A percentile compares a stretch with the other conserved stretches of the same genome.
These are phyloP conservation scores for Mus spicilegus DNA, from an alignment of 2,113 vertebrate species.

Conservation along the genomic window DNA sequence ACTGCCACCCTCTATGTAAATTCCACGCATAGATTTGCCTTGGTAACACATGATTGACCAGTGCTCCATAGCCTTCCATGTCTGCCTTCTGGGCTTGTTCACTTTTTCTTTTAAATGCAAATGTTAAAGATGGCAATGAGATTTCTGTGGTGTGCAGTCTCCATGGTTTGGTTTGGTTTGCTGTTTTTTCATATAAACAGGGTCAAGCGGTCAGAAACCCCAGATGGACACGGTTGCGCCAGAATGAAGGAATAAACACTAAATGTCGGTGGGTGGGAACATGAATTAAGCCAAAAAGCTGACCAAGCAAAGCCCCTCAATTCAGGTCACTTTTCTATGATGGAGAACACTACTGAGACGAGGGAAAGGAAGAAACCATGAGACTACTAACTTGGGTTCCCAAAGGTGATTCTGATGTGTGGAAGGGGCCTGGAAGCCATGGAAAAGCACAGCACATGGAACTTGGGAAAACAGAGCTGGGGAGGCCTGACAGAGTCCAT, in stretches of 20 bases:
- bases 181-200: neutral
- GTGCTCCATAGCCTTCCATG: neutral
- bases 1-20: neutral
- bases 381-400: neutral
- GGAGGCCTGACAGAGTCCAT: neutral
- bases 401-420: neutral
- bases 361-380: neutral
- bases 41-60: neutral
- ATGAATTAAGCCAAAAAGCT: slow-evolving; percentile 19
- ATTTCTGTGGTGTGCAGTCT: neutral
- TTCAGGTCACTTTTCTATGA: neutral
- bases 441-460: neutral
- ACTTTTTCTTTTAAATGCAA: slow-evolving; percentile 6
- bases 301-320: neutral
- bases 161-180: neutral
- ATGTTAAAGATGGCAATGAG: slow-evolving; percentile 2
- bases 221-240: neutral
- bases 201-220: neutral
- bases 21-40: neutral
- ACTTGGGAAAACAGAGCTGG: neutral
- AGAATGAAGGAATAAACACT: neutral
- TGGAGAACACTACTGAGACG: neutral
- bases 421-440: neutral
- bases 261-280: neutral
- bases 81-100: neutral